These are phyloP conservation scores for Seriola aureovittata DNA, from an alignment of 2,113 vertebrate genomes.

Conservation along the genomic window DNA sequence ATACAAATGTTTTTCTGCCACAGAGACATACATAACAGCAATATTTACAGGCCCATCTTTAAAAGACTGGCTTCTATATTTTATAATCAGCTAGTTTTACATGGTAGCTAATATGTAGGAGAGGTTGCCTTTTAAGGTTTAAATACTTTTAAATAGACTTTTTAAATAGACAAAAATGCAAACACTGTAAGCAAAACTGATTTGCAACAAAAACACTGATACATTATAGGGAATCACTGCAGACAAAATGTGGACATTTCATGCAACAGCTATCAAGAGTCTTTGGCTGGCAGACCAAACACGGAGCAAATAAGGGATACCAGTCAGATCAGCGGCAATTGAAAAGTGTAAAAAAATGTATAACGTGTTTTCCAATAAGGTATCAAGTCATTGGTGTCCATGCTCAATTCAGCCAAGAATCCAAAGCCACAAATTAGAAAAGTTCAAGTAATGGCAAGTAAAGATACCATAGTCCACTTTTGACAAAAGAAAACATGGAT, in stretches of 20 bases:
- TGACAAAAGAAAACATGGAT: conserved; percentile 42
- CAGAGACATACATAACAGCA: conserved; percentile 87
- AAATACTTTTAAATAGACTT: conserved; percentile 75
- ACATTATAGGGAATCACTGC: conserved; percentile 57
- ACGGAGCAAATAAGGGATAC: conserved; percentile 68
- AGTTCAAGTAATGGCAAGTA: conserved; percentile 58
- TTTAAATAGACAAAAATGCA: conserved; percentile 73
- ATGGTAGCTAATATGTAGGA: conserved; percentile 63
- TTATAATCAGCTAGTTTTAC: conserved; percentile 73
- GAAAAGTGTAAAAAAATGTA: conserved; percentile 36
- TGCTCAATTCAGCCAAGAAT: conserved; percentile 55
- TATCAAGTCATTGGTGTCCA: conserved; percentile 47
- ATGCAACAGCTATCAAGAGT: conserved; percentile 77
- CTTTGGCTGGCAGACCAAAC: conserved; percentile 58
- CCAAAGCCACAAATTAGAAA: conserved; percentile 61
- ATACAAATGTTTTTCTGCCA: conserved; percentile 89
- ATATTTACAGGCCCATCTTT: conserved; percentile 81
- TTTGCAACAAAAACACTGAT: conserved; percentile 68
- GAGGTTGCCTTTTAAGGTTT: conserved; percentile 50
- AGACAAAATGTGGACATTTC: conserved; percentile 74
- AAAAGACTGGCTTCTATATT: conserved; percentile 75
- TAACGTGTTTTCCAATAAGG: conserved; percentile 36
- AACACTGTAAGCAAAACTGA: conserved; percentile 64
- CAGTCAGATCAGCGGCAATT: conserved; percentile 72
- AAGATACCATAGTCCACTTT: conserved; percentile 45